Evolutionary conservation across 2,888 invertebrate species (phyloP).

Genomic region (Fragum fragum): DNA sequence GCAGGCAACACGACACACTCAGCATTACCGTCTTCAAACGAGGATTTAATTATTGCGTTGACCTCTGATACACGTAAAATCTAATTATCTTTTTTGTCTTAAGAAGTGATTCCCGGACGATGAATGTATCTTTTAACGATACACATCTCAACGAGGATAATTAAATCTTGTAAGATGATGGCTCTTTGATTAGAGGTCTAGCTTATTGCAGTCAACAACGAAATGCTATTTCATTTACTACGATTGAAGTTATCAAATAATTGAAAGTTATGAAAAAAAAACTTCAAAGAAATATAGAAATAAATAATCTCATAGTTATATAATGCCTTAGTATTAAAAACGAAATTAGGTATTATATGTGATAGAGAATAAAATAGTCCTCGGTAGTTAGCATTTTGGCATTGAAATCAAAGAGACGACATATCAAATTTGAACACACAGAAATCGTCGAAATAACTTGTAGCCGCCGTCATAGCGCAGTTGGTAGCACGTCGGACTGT

Average conservation of each 20-base stretch:
- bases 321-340: too few relatives aligned
- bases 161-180: conserved; percentile 11
- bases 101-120: not conserved
- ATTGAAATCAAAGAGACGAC: too few relatives aligned
- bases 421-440: too few relatives aligned
- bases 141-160: not conserved
- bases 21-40: not conserved
- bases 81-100: conserved; percentile 27
- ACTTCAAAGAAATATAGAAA: too few relatives aligned
- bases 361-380: too few relatives aligned
- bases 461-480: too few relatives aligned
- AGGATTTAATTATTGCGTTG: conserved; percentile 10
- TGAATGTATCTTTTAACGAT: conserved; percentile 12
- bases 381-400: too few relatives aligned
- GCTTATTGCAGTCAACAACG: not conserved
- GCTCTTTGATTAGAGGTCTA: conserved; percentile 13
- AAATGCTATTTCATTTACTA: not conserved
- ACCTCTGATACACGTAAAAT: conserved; percentile 7
- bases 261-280: too few relatives aligned
- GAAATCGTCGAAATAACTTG: too few relatives aligned
- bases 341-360: too few relatives aligned
- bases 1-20: not conserved
- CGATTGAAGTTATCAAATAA: not conserved
- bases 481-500: too few relatives aligned
- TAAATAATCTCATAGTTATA: too few relatives aligned